Conservation (phyloP, 2,888 invertebrate genomes). For the Halictus quadricinctus region DNA sequence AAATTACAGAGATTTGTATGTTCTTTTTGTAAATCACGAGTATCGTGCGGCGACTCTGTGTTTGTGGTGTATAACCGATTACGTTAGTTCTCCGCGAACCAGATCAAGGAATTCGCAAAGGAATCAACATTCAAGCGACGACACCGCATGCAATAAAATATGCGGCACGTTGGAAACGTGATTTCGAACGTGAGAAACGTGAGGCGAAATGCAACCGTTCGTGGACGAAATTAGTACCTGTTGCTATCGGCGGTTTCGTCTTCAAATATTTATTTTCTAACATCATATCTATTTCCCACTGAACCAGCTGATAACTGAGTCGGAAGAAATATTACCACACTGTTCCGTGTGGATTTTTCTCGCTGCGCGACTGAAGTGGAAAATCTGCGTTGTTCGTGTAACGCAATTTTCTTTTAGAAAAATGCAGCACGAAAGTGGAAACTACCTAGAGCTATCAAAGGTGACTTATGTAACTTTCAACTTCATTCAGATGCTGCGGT, state of each 20-base stretch:
- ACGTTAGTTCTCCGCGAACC: not conserved
- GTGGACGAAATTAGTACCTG: constrained; percentile 1
- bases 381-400: not conserved
- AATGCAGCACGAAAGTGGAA: not conserved
- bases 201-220: constrained; percentile 21
- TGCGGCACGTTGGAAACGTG: constrained; percentile 35
- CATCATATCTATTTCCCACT: not conserved
- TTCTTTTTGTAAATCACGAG: not conserved
- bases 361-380: not conserved
- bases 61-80: not conserved
- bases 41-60: not conserved
- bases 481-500: not conserved
- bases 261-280: not conserved
- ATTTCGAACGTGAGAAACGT: constrained; percentile 43
- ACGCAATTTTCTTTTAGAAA: not conserved
- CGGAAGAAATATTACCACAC: not conserved
- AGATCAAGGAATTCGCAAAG: not conserved
- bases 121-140: not conserved
- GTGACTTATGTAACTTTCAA: not conserved
- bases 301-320: not conserved
- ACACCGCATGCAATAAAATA: not conserved
- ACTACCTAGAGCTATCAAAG: not conserved
- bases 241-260: not conserved
- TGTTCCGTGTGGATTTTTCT: not conserved
- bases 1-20: not conserved